Conservation (phyloP, 2,113 vertebrate genomes). For the Brachirus orientalis region DNA sequence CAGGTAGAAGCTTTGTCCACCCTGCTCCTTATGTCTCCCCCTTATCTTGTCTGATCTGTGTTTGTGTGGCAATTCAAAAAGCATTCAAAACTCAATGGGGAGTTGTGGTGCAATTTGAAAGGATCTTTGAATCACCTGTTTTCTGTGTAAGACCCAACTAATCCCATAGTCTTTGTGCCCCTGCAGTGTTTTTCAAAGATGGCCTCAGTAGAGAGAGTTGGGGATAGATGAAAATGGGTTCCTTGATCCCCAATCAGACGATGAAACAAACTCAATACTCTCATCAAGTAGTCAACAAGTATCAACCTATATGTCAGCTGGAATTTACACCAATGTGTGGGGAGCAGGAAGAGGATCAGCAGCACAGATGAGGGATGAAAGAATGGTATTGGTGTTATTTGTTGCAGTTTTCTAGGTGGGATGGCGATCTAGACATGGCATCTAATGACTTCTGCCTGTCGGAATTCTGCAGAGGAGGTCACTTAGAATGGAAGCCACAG, state of each 20-base stretch:
- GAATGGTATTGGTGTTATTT: too few relatives aligned
- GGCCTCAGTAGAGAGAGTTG: background rate
- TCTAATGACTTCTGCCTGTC: too few relatives aligned
- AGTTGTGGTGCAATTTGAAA: conserved; percentile 36
- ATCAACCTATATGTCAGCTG: background rate
- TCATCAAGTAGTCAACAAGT: too few relatives aligned
- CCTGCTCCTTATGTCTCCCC: background rate
- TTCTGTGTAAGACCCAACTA: background rate
- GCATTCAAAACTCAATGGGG: conserved; percentile 20
- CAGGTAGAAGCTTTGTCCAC: conserved; percentile 63
- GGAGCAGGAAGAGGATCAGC: too few relatives aligned
- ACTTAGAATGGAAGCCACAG: too few relatives aligned
- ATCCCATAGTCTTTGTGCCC: background rate
- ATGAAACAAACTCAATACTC: background rate
- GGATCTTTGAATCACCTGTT: background rate
- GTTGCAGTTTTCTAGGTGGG: too few relatives aligned
- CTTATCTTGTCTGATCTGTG: conserved; percentile 37
- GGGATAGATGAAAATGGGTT: background rate
- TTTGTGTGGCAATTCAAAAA: conserved; percentile 40
- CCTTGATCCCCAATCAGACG: too few relatives aligned
- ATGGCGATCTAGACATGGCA: too few relatives aligned
- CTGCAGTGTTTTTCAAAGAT: conserved; percentile 22
- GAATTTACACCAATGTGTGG: too few relatives aligned
- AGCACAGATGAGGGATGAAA: too few relatives aligned
- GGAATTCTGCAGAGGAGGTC: too few relatives aligned